Conservation (phyloP, 2,113 vertebrate genomes). For the Marcusenius ussheri region DNA sequence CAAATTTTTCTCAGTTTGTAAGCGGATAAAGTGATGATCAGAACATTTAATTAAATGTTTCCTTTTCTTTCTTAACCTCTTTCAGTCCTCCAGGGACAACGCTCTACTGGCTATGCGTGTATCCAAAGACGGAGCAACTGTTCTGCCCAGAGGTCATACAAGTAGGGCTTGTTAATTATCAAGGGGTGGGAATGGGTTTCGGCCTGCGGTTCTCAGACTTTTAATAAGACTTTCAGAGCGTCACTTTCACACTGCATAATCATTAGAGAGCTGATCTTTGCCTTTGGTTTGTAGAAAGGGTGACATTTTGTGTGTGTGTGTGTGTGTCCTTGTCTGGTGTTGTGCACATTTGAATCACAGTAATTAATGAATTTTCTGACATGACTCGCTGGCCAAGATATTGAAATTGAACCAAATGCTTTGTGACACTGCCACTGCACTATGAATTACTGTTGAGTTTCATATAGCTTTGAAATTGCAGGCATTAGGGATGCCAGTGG, state of each 20-base stretch:
- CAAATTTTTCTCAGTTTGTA: background rate
- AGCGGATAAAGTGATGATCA: background rate
- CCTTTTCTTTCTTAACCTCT: constrained; percentile 3
- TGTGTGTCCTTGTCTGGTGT: background rate
- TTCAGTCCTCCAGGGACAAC: constrained; percentile 19
- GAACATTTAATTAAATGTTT: background rate
- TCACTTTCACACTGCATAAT: background rate
- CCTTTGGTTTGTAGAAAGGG: background rate
- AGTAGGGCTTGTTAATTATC: constrained; percentile 28
- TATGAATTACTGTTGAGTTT: background rate
- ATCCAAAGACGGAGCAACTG: constrained; percentile 22
- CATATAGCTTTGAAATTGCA: background rate
- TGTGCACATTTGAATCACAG: background rate
- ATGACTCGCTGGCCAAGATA: background rate
- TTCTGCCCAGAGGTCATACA: constrained; percentile 28
- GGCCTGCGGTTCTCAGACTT: background rate
- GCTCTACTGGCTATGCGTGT: constrained; percentile 17
- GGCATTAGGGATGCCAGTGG: background rate
- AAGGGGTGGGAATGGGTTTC: background rate
- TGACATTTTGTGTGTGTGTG: background rate
- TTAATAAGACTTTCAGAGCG: background rate
- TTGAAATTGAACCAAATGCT: background rate
- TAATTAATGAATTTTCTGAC: constrained; percentile 1
- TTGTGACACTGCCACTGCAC: background rate
- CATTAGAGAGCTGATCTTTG: background rate